A percentile compares a stretch with the other conserved stretches of the same genome.
phyloP scores from a whole-genome alignment of 2,888 invertebrate species.

The Priocnemis perturbator region DNA sequence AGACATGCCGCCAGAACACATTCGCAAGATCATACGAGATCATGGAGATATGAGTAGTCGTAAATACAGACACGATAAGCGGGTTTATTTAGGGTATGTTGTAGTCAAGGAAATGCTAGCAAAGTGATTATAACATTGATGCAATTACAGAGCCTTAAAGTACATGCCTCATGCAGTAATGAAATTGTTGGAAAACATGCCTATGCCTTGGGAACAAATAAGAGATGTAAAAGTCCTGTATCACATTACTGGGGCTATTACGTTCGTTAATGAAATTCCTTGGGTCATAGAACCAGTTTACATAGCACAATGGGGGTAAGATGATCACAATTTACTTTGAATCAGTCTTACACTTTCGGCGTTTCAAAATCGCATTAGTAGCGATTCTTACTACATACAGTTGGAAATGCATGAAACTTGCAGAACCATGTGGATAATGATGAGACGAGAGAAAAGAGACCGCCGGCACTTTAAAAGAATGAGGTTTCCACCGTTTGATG shows the following conservation, averaged over 20 bases:
- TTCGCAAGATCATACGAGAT: slow-evolving; percentile 98
- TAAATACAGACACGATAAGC: slow-evolving; percentile 98
- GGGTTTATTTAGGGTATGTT: slow-evolving; percentile 92
- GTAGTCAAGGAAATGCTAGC: slow-evolving; percentile 29
- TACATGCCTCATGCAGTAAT: slow-evolving; percentile 99
- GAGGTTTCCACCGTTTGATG: slow-evolving; percentile 99
- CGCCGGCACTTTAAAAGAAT: slow-evolving; percentile 99
- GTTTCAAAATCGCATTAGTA: not conserved
- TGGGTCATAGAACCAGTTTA: slow-evolving; percentile 99
- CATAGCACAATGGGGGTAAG: slow-evolving; percentile 99
- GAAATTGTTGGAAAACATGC: slow-evolving; percentile 99
- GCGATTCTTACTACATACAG: not conserved
- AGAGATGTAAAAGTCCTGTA: slow-evolving; percentile 98
- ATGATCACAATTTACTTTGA: not conserved
- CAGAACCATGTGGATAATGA: slow-evolving; percentile 99
- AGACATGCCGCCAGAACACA: slow-evolving; percentile 99
- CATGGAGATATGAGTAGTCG: slow-evolving; percentile 99
- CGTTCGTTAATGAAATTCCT: slow-evolving; percentile 99
- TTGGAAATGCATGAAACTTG: not conserved
- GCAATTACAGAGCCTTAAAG: slow-evolving; percentile 87
- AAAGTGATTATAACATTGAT: slow-evolving; percentile 3
- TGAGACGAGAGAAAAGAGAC: slow-evolving; percentile 98
- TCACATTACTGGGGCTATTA: slow-evolving; percentile 99
- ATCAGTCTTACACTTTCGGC: not conserved
- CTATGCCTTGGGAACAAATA: slow-evolving; percentile 99